Evolutionary conservation across 2,888 invertebrate genomes (phyloP).

Genomic region (Lingula anatina): DNA sequence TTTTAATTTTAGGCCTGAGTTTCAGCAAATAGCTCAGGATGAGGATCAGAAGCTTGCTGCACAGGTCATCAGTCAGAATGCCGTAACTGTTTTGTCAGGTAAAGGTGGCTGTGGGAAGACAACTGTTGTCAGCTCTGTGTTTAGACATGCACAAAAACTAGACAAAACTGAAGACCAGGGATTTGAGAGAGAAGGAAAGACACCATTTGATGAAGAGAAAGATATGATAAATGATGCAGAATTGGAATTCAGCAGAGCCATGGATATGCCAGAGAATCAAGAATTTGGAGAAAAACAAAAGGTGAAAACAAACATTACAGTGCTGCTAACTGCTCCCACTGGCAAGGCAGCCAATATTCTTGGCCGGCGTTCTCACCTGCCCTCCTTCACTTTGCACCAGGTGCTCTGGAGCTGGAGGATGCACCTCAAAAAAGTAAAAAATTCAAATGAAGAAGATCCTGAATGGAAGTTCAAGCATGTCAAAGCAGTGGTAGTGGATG

Average conservation of each 20-base stretch:
- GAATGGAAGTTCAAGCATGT: conserved; percentile 24
- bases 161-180: too few species aligned
- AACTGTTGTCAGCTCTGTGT: conserved; percentile 31
- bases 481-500: conserved; percentile 35
- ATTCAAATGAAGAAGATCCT: conserved; percentile 7
- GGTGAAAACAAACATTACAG: too few species aligned
- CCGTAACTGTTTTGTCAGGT: conserved; percentile 42
- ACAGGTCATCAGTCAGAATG: conserved; percentile 21
- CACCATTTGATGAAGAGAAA: too few species aligned
- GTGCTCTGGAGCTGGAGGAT: conserved; percentile 21
- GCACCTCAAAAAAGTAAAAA: neutral
- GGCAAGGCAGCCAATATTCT: conserved; percentile 43
- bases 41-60: conserved; percentile 31
- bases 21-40: conserved; percentile 21
- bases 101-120: conserved; percentile 47
- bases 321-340: conserved; percentile 40
- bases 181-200: too few species aligned
- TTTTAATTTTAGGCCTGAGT: conserved; percentile 27
- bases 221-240: too few species aligned
- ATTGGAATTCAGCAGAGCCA: too few species aligned
- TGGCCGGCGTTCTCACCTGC: conserved; percentile 25
- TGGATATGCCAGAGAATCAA: too few species aligned
- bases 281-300: too few species aligned
- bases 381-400: conserved; percentile 34
- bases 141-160: too few species aligned